phyloP scores from a whole-genome alignment of 2,888 invertebrate genomes.

The Matsumyia berberina region DNA sequence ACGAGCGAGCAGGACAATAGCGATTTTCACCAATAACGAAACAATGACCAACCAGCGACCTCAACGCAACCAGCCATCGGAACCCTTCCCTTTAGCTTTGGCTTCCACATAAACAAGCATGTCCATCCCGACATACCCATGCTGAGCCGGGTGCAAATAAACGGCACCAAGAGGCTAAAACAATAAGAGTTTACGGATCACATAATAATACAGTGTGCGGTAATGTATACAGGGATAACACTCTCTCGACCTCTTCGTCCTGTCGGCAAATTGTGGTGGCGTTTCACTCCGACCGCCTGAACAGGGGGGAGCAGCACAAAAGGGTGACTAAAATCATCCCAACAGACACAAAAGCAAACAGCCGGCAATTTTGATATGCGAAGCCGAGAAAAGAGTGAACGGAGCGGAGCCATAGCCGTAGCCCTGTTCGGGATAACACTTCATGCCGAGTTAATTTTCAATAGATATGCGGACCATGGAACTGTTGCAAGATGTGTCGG shows the following conservation, averaged over 20 bases:
- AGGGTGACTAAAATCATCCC: constrained; percentile 67
- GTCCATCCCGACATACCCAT: constrained; percentile 23
- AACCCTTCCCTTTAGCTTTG: constrained; percentile 23
- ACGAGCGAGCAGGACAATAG: constrained; percentile 53
- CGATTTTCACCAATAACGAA: constrained; percentile 66
- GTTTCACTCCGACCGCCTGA: too few relatives aligned
- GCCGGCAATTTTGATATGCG: constrained; percentile 51
- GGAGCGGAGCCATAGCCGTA: too few relatives aligned
- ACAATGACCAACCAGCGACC: constrained; percentile 72
- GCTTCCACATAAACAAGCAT: constrained; percentile 51
- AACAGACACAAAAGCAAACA: constrained; percentile 66
- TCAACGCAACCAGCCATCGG: constrained; percentile 53
- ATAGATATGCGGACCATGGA: constrained; percentile 46
- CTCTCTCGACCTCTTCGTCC: constrained; percentile 69
- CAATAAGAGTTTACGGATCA: constrained; percentile 76
- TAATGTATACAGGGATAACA: constrained; percentile 74
- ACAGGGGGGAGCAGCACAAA: constrained; percentile 17
- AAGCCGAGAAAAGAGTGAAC: constrained; percentile 16
- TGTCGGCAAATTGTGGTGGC: constrained; percentile 11
- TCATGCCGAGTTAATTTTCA: constrained; percentile 68
- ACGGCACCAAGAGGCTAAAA: constrained; percentile 74
- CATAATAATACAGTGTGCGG: constrained; percentile 75
- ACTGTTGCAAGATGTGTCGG: constrained; percentile 68
- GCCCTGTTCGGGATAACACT: constrained; percentile 54
- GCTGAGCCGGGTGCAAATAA: constrained; percentile 73